phyloP scores from a whole-genome alignment of 2,797 vertebrate genomes.

The Triplophysa bombifrons region DNA sequence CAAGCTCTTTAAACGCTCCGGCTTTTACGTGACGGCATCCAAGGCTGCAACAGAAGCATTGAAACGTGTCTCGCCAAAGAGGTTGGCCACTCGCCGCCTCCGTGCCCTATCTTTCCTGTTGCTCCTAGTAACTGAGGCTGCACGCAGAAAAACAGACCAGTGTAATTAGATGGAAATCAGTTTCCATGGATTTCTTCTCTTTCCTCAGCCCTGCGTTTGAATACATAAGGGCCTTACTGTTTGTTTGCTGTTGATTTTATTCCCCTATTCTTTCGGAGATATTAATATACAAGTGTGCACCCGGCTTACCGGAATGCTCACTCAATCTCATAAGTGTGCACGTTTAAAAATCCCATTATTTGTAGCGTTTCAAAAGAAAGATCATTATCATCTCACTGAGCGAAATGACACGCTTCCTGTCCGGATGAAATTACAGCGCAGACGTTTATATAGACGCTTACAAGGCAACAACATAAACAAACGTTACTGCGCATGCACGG shows the following conservation, averaged over 20 bases:
- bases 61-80: constrained; percentile 74
- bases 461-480: no score
- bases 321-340: constrained; percentile 49
- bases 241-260: constrained; percentile 73
- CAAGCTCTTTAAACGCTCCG: constrained; percentile 51
- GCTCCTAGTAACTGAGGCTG: constrained; percentile 77
- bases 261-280: constrained; percentile 43
- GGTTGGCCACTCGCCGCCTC: constrained; percentile 79
- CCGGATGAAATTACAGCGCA: constrained; percentile 60
- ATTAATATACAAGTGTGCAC: constrained; percentile 74
- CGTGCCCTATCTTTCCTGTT: constrained; percentile 67
- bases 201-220: constrained; percentile 53
- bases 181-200: constrained; percentile 76
- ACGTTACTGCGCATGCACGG: no score
- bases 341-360: constrained; percentile 57
- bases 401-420: constrained; percentile 59
- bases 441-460: constrained; percentile 7
- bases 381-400: constrained; percentile 69
- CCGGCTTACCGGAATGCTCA: constrained; percentile 67
- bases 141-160: constrained; percentile 69
- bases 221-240: constrained; percentile 75
- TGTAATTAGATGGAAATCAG: constrained; percentile 82
- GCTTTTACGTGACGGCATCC: constrained; percentile 61
- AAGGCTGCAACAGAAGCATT: constrained; percentile 63
- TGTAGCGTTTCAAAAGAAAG: constrained; percentile 66